phyloP scores from a whole-genome alignment of 1,140 invertebrate species.

The Zaprionus tsacasi region DNA sequence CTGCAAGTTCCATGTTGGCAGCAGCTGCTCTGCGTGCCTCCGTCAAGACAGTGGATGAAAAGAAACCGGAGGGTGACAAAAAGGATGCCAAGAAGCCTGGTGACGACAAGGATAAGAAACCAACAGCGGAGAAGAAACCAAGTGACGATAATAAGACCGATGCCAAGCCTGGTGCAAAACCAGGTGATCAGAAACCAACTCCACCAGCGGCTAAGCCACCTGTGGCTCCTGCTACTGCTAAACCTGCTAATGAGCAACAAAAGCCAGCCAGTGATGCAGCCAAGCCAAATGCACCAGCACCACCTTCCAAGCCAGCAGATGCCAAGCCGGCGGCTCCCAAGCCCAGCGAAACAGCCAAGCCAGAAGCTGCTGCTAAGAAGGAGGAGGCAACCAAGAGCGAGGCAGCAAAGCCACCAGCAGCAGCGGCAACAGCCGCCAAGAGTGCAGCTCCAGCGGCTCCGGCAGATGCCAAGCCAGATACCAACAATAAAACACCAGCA shows the following conservation, averaged over 20 bases:
- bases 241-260: slow-evolving; percentile 21
- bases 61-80: slow-evolving; percentile 18
- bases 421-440: slow-evolving; percentile 56
- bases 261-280: slow-evolving; percentile 53
- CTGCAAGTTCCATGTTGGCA: slow-evolving; percentile 51
- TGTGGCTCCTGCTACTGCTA: slow-evolving; percentile 25
- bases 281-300: slow-evolving; percentile 74
- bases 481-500: slow-evolving; percentile 37
- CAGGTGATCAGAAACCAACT: slow-evolving; percentile 54
- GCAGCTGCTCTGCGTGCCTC: slow-evolving; percentile 63
- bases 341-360: slow-evolving; percentile 64
- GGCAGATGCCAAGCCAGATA: slow-evolving; percentile 70
- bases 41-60: slow-evolving; percentile 69
- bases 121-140: slow-evolving; percentile 52
- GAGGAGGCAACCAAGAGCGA: slow-evolving; percentile 70
- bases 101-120: slow-evolving; percentile 48
- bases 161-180: slow-evolving; percentile 33
- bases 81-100: slow-evolving; percentile 26
- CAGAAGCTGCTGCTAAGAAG: slow-evolving; percentile 73
- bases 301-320: slow-evolving; percentile 66
- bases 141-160: slow-evolving; percentile 38
- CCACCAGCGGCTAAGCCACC: slow-evolving; percentile 51
- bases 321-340: slow-evolving; percentile 72
- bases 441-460: slow-evolving; percentile 72
- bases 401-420: slow-evolving; percentile 53